These are phyloP conservation scores for Epistrophella euchroma DNA, from an alignment of 2,888 invertebrate genomes.

Conservation along the genomic window DNA sequence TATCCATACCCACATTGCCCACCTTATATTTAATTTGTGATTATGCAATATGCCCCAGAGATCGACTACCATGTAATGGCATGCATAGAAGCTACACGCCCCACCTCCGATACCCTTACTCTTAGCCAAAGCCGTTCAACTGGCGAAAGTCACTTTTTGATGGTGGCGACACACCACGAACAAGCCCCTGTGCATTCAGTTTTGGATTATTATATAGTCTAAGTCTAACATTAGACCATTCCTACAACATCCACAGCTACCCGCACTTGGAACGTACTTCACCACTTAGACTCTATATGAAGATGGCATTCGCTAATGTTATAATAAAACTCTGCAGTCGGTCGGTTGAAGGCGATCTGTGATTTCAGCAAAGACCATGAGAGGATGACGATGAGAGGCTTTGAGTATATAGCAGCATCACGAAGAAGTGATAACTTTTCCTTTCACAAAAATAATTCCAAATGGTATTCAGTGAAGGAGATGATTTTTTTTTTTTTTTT, in stretches of 20 bases:
- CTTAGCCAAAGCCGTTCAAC: constrained; percentile 48
- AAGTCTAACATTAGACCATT: constrained; percentile 40
- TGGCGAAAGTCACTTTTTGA: constrained; percentile 63
- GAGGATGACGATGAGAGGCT: constrained; percentile 49
- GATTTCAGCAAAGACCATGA: constrained; percentile 36
- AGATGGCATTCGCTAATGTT: constrained; percentile 67
- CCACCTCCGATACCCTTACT: constrained; percentile 14
- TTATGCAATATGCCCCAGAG: constrained; percentile 61
- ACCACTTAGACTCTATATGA: constrained; percentile 50
- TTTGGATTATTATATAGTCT: constrained; percentile 23
- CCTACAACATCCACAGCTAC: constrained; percentile 2
- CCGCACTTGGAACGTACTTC: constrained; percentile 25
- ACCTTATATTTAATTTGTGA: constrained; percentile 68
- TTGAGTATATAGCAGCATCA: constrained; percentile 19
- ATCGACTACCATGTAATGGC: constrained; percentile 48
- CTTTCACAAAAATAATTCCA: constrained; percentile 63
- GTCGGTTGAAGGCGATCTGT: constrained; percentile 42
- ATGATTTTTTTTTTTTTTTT: constrained; percentile 1
- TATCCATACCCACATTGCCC: constrained; percentile 54
- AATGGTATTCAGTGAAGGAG: constrained; percentile 24
- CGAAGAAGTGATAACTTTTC: constrained; percentile 66
- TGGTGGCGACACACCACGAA: constrained; percentile 22
- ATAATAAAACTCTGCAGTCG: constrained; percentile 53
- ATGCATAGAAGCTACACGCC: constrained; percentile 45
- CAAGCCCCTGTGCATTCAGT: constrained; percentile 35